Conservation (phyloP, 2,797 vertebrate genomes). For the Periophthalmus magnuspinnatus region DNA sequence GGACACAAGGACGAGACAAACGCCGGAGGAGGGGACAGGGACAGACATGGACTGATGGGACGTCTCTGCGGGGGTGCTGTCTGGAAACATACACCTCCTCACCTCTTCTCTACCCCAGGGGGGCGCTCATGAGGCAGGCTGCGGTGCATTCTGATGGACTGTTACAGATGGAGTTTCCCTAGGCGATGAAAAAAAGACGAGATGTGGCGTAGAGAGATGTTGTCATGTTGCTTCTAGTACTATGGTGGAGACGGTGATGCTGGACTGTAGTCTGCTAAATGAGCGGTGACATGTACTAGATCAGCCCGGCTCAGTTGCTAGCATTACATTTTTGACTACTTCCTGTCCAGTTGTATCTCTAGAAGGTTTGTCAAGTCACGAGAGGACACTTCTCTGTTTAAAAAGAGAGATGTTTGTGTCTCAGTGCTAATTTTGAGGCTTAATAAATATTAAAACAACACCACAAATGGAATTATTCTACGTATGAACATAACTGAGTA, state of each 20-base stretch:
- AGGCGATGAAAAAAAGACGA: background rate
- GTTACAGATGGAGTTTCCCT: slow-evolving; percentile 1
- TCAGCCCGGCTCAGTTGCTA: background rate
- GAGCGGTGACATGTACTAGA: background rate
- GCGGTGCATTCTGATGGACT: background rate
- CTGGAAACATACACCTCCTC: background rate
- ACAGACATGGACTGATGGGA: background rate
- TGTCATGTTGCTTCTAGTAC: background rate
- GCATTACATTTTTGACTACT: too few relatives aligned
- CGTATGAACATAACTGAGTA: too few relatives aligned
- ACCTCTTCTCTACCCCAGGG: background rate
- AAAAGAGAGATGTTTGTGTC: too few relatives aligned
- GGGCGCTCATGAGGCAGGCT: background rate
- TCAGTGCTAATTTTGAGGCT: too few relatives aligned
- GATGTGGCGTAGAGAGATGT: background rate
- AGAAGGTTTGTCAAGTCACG: too few relatives aligned
- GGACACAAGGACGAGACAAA: background rate
- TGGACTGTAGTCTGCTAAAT: background rate
- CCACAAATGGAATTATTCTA: too few relatives aligned
- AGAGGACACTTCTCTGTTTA: too few relatives aligned
- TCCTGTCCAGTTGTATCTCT: too few relatives aligned
- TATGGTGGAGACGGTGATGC: background rate
- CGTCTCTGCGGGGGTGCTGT: background rate
- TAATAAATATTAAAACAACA: too few relatives aligned
- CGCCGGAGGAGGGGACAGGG: background rate